Evolutionary conservation across 2,888 invertebrate species (phyloP).

Genomic region (Nycteola revayana): DNA sequence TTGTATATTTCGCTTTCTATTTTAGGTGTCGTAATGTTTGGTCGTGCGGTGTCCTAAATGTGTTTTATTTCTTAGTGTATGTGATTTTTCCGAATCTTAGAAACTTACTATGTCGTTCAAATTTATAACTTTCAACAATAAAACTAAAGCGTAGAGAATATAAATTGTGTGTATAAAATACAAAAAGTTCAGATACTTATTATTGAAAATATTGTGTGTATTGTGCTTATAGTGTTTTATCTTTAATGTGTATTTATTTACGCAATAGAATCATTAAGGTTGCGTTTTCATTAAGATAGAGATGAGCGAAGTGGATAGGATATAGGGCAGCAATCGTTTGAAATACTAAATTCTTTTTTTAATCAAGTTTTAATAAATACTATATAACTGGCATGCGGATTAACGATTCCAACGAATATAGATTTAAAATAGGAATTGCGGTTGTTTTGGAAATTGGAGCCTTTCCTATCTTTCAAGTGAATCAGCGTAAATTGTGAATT

Average conservation of each 20-base stretch:
- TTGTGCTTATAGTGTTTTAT: conserved; percentile 17
- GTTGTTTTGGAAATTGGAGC: no score
- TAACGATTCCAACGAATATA: no score
- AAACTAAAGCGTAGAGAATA: conserved; percentile 25
- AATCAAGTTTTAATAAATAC: no score
- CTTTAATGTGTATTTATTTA: conserved; percentile 43
- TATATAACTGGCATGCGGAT: no score
- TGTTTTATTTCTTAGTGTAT: conserved; percentile 60
- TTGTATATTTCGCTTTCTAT: conserved; percentile 67
- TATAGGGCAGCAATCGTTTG: no score
- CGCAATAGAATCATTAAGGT: conserved; percentile 37
- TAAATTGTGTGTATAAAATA: conserved; percentile 13
- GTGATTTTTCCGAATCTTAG: conserved; percentile 68
- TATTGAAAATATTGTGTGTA: conserved; percentile 11
- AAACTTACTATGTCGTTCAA: conserved; percentile 33
- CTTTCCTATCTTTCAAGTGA: no score
- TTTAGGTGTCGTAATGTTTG: conserved; percentile 70
- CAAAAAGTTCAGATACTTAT: conserved; percentile 7
- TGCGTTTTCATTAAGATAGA: no score
- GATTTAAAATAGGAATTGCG: no score
- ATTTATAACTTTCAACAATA: conserved; percentile 20
- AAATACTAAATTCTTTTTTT: no score
- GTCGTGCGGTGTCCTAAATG: conserved; percentile 62
- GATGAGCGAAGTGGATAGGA: no score
- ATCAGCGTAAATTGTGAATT: no score